Conservation (phyloP, 2,797 vertebrate species). For the Salmo trutta region DNA sequence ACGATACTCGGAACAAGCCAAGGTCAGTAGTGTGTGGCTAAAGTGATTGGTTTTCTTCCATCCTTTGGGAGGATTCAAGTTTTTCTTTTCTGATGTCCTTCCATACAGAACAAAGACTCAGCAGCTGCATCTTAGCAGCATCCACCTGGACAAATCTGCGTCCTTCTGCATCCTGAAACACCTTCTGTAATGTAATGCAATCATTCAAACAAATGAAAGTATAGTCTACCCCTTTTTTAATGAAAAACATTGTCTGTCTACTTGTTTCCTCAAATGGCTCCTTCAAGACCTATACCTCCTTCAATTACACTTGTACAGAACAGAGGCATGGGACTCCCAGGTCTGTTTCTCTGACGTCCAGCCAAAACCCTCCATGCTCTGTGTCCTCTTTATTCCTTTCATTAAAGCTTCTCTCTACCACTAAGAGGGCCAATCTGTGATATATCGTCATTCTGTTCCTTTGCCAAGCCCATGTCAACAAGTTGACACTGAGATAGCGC, state of each 20-base stretch:
- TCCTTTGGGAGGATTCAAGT: too few species aligned
- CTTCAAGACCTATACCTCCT: neutral
- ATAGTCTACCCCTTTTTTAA: too few species aligned
- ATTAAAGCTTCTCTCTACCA: neutral
- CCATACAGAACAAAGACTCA: too few species aligned
- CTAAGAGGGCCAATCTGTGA: neutral
- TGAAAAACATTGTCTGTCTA: too few species aligned
- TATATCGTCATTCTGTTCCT: neutral
- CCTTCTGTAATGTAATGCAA: too few species aligned
- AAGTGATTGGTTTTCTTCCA: neutral
- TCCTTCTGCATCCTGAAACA: too few species aligned
- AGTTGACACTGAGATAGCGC: neutral
- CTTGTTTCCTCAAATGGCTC: too few species aligned
- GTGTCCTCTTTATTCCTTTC: neutral
- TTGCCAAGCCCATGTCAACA: slow-evolving; percentile 3
- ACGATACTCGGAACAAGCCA: neutral
- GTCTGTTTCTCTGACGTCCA: neutral
- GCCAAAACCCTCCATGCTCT: neutral
- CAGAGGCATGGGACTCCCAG: neutral
- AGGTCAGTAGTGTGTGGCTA: slow-evolving; percentile 5
- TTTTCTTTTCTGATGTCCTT: too few species aligned
- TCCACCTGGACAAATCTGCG: too few species aligned
- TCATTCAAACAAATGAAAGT: too few species aligned
- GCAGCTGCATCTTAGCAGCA: too few species aligned
- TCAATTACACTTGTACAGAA: neutral